Conservation (phyloP, 2,797 vertebrate species). For the Natrix natrix region DNA sequence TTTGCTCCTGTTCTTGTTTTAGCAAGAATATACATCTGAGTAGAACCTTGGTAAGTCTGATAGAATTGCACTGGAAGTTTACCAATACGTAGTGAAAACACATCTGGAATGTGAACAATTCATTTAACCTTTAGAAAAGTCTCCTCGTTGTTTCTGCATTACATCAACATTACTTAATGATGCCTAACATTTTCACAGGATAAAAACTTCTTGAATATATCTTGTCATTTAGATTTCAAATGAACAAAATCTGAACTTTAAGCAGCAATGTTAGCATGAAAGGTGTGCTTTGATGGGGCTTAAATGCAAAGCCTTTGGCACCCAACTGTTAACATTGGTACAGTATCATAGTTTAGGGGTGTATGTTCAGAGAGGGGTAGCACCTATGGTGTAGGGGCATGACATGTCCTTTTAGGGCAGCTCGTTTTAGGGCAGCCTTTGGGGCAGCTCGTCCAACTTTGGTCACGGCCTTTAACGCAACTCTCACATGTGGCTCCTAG, state of each 20-base stretch:
- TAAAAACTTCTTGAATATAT: not conserved
- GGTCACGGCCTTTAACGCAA: no score
- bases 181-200: not conserved
- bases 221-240: not conserved
- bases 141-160: constrained; percentile 36
- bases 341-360: no score
- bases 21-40: constrained; percentile 61
- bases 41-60: constrained; percentile 60
- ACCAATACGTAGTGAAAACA: constrained; percentile 42
- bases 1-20: constrained; percentile 40
- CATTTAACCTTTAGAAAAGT: constrained; percentile 41
- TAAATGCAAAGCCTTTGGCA: not conserved
- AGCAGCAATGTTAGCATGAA: not conserved
- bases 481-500: no score
- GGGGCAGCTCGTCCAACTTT: no score
- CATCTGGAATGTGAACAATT: constrained; percentile 61
- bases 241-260: not conserved
- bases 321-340: not conserved
- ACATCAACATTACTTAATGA: constrained; percentile 29
- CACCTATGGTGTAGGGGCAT: no score
- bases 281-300: not conserved
- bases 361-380: no score
- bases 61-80: constrained; percentile 57
- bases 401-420: no score
- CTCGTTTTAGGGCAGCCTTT: no score